Percentiles rank a stretch among this genome's conserved stretches.
Evolutionary conservation across 2,113 vertebrate species (phyloP).

Genomic region (Trichomycterus rosablanca): DNA sequence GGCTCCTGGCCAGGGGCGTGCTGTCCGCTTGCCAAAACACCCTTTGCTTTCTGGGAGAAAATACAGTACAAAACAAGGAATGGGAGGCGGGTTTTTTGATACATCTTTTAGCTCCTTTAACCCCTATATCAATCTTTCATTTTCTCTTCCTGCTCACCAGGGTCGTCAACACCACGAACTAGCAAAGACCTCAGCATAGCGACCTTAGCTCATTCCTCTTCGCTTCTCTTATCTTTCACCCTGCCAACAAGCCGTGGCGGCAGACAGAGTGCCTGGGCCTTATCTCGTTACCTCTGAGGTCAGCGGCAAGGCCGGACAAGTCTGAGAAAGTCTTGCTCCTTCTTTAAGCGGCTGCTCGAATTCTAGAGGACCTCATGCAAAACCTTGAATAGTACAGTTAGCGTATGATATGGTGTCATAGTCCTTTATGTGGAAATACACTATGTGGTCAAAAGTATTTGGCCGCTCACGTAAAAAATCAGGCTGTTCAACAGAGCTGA

Average conservation of each 20-base stretch:
- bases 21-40: too few relatives aligned
- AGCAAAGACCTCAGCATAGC: conserved; percentile 22
- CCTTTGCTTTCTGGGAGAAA: background rate
- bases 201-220: conserved; percentile 10
- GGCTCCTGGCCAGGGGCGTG: background rate
- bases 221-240: conserved; percentile 26
- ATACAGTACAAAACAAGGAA: conserved; percentile 43
- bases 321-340: conserved; percentile 11
- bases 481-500: too few relatives aligned
- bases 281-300: conserved; percentile 31
- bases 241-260: conserved; percentile 3
- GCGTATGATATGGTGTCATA: too few relatives aligned
- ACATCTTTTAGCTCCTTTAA: too few relatives aligned
- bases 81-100: conserved; percentile 35
- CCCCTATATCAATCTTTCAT: too few relatives aligned
- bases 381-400: too few relatives aligned
- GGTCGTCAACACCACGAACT: conserved; percentile 9
- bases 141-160: background rate
- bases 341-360: too few relatives aligned
- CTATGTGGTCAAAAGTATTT: too few relatives aligned
- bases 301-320: conserved; percentile 19
- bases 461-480: too few relatives aligned
- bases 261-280: conserved; percentile 19
- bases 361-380: too few relatives aligned
- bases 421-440: too few relatives aligned